Conservation (phyloP, 1,140 invertebrate genomes). For the Ceratina australensis region DNA sequence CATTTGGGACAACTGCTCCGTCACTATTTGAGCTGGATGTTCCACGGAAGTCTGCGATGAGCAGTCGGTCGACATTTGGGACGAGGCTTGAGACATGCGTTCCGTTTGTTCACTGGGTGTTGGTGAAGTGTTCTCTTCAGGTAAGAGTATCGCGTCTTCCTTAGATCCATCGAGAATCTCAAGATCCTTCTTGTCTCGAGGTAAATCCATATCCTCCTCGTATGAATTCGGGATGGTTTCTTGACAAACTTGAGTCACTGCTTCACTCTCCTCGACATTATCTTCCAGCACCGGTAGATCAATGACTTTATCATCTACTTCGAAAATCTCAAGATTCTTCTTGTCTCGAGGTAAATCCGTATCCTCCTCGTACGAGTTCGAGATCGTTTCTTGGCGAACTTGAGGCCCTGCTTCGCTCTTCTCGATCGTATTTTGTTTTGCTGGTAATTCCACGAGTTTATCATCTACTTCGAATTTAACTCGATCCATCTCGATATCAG, state of each 20-base stretch:
- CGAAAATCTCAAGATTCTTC: slow-evolving; percentile 43
- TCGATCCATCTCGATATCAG: slow-evolving; percentile 50
- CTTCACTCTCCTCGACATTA: slow-evolving; percentile 49
- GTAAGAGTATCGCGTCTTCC: slow-evolving; percentile 68
- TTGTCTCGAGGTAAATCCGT: slow-evolving; percentile 44
- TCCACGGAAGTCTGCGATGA: slow-evolving; percentile 63
- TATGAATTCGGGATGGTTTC: slow-evolving; percentile 45
- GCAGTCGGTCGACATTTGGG: slow-evolving; percentile 61
- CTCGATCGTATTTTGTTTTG: slow-evolving; percentile 45
- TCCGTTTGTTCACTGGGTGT: slow-evolving; percentile 62
- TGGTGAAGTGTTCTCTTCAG: slow-evolving; percentile 64
- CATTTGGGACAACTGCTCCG: slow-evolving; percentile 65
- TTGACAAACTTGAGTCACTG: slow-evolving; percentile 38
- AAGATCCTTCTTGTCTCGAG: slow-evolving; percentile 49
- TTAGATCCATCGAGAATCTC: slow-evolving; percentile 47
- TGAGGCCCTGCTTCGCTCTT: slow-evolving; percentile 29
- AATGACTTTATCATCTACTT: slow-evolving; percentile 48
- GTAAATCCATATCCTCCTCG: slow-evolving; percentile 50
- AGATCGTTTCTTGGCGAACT: slow-evolving; percentile 46
- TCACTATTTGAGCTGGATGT: slow-evolving; percentile 65
- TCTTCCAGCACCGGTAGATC: slow-evolving; percentile 41
- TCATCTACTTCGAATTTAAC: slow-evolving; percentile 52
- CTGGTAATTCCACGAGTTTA: slow-evolving; percentile 43
- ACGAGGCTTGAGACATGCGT: slow-evolving; percentile 59
- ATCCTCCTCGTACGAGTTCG: slow-evolving; percentile 48